Conservation (phyloP, 2,888 invertebrate genomes). For the Anthoptus insignis region DNA sequence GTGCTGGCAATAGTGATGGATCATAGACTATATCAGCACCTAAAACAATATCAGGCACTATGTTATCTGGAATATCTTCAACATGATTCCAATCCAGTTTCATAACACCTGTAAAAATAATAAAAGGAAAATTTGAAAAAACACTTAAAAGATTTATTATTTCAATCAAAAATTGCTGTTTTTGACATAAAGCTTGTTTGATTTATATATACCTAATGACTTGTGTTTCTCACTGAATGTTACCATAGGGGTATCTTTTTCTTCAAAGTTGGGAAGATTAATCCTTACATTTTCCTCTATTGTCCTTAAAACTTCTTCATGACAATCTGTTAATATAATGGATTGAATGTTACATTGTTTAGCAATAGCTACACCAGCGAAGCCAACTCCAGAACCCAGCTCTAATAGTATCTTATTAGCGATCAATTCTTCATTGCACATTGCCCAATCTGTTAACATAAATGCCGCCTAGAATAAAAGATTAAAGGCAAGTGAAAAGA, state of each 20-base stretch:
- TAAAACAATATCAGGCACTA: slow-evolving; percentile 72
- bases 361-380: slow-evolving; percentile 89
- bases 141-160: no score
- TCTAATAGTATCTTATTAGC: slow-evolving; percentile 88
- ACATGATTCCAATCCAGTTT: slow-evolving; percentile 71
- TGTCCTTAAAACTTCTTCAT: slow-evolving; percentile 88
- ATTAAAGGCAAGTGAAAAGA: no score
- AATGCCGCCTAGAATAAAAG: slow-evolving; percentile 88
- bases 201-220: slow-evolving; percentile 54
- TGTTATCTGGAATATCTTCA: slow-evolving; percentile 52
- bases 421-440: slow-evolving; percentile 84
- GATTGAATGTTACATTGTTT: slow-evolving; percentile 83
- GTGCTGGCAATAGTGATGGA: slow-evolving; percentile 67
- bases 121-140: no score
- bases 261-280: slow-evolving; percentile 77
- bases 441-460: slow-evolving; percentile 90
- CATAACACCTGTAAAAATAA: slow-evolving; percentile 59
- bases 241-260: slow-evolving; percentile 42
- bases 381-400: slow-evolving; percentile 92
- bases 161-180: neutral
- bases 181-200: neutral
- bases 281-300: slow-evolving; percentile 88
- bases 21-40: slow-evolving; percentile 82
- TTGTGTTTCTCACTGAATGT: slow-evolving; percentile 51
- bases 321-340: slow-evolving; percentile 90